A percentile compares a stretch with the other conserved stretches of the same genome.
Evolutionary conservation across 64 coral and sea anemone species (phyloP).

Genomic region (Montipora capricornis): DNA sequence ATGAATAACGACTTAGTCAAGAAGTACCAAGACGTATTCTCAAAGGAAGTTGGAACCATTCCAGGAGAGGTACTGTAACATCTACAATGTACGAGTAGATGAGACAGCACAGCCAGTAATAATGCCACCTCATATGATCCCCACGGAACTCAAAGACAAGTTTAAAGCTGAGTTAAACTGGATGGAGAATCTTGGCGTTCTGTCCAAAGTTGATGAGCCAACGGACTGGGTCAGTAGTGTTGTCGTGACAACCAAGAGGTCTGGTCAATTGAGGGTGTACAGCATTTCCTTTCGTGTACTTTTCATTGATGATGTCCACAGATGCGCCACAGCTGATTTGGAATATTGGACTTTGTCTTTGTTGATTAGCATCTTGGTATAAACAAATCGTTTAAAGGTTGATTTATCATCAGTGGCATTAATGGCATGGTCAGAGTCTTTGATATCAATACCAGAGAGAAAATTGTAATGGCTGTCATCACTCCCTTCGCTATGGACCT

Average conservation of each 20-base stretch:
- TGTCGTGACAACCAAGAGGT: neutral
- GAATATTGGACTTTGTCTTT: neutral
- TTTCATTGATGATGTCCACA: conserved; percentile 23
- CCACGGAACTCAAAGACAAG: too few species aligned
- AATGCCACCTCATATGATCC: too few species aligned
- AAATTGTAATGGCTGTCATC: conserved; percentile 16
- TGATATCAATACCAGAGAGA: neutral
- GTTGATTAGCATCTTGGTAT: neutral
- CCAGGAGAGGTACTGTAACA: too few species aligned
- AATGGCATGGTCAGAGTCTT: neutral
- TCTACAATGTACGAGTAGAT: too few species aligned
- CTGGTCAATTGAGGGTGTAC: neutral
- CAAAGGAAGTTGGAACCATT: too few species aligned
- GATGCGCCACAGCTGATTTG: conserved; percentile 54
- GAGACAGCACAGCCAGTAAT: too few species aligned
- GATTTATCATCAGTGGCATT: neutral
- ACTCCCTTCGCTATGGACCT: neutral
- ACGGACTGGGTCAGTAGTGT: too few species aligned
- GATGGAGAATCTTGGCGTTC: too few species aligned
- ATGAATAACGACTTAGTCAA: too few species aligned
- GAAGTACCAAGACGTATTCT: too few species aligned
- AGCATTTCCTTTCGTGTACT: neutral
- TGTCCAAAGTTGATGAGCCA: too few species aligned
- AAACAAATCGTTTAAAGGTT: neutral
- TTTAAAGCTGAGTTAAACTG: too few species aligned